Percentiles rank a stretch among this genome's conserved stretches.
These are phyloP conservation scores for Nebria salina DNA, from an alignment of 2,888 invertebrate species.

Conservation along the genomic window DNA sequence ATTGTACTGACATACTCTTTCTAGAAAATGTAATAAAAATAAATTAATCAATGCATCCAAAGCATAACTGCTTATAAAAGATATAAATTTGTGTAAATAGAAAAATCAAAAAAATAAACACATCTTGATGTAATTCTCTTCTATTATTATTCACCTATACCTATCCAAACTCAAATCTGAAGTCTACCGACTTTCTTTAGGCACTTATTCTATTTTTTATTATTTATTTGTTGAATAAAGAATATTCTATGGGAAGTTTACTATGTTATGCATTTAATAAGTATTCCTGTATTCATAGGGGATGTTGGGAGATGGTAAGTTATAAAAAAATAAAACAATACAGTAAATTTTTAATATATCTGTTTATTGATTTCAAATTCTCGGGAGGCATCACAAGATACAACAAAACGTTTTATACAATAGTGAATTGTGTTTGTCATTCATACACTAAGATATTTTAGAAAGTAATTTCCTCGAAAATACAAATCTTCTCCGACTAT, in stretches of 20 bases:
- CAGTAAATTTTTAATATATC: neutral
- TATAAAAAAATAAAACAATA: neutral
- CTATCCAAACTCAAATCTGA: neutral
- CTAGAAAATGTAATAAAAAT: neutral
- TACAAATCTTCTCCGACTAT: conserved; percentile 22
- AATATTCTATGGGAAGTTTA: too few relatives aligned
- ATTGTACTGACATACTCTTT: conserved; percentile 1
- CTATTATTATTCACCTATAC: neutral
- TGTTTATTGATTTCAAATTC: conserved; percentile 63
- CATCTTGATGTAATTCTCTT: neutral
- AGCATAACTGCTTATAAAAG: conserved; percentile 1
- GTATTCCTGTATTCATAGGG: neutral
- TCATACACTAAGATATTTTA: conserved; percentile 44
- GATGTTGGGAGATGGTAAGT: neutral
- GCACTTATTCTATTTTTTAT: too few relatives aligned
- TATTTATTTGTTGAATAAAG: too few relatives aligned
- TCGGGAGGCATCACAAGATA: conserved; percentile 53
- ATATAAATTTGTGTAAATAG: conserved; percentile 1
- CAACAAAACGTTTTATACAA: conserved; percentile 35
- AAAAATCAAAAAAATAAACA: neutral
- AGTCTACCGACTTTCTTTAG: neutral
- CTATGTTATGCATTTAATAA: too few relatives aligned
- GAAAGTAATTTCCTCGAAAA: conserved; percentile 22
- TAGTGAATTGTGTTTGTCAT: conserved; percentile 38
- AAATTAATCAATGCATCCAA: neutral